A percentile compares a stretch with the other conserved stretches of the same genome.
phyloP scores from a whole-genome alignment of 1,140 invertebrate genomes.

The Microplitis mediator region DNA sequence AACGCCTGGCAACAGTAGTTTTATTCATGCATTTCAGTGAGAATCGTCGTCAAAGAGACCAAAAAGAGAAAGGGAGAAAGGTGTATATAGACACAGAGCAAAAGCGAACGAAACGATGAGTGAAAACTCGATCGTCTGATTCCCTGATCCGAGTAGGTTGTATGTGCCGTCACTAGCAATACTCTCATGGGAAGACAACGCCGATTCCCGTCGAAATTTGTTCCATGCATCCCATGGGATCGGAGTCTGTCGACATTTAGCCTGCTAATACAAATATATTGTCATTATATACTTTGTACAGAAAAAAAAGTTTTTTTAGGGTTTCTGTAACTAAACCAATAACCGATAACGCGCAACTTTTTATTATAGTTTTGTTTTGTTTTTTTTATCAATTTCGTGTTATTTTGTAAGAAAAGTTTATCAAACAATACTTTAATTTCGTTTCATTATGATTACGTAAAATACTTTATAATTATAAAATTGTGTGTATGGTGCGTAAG shows the following conservation, averaged over 20 bases:
- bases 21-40: too few relatives aligned
- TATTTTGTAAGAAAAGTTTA: too few relatives aligned
- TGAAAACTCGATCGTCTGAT: constrained; percentile 29
- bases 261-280: constrained; percentile 22
- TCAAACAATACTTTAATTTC: neutral
- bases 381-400: too few relatives aligned
- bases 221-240: constrained; percentile 18
- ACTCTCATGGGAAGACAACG: constrained; percentile 15
- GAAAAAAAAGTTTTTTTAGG: neutral
- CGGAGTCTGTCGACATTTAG: constrained; percentile 24
- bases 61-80: too few relatives aligned
- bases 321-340: too few relatives aligned
- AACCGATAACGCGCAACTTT: too few relatives aligned
- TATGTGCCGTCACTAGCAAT: neutral
- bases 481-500: neutral
- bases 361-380: too few relatives aligned
- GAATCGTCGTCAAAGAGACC: too few relatives aligned
- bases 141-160: constrained; percentile 2
- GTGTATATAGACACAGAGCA: neutral
- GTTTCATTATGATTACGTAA: neutral
- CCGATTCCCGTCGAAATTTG: constrained; percentile 17
- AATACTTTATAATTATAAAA: neutral
- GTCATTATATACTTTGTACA: neutral
- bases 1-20: too few relatives aligned
- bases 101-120: neutral